A percentile compares a stretch with the other conserved stretches of the same genome.
Evolutionary conservation across 1,140 invertebrate species (phyloP).

Genomic region (Ylistrum balloti): DNA sequence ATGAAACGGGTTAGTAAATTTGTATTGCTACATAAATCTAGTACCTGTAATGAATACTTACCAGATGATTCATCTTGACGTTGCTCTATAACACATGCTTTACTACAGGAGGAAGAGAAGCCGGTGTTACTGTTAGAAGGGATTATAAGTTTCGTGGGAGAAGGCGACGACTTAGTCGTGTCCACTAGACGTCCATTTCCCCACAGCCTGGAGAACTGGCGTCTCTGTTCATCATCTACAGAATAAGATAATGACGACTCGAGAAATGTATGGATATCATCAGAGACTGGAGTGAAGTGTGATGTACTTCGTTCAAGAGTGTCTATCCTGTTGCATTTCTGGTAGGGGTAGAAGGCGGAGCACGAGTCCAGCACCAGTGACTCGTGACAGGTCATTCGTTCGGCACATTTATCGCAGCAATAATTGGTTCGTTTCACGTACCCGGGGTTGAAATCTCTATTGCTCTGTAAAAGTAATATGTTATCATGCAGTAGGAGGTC

Average conservation of each 20-base stretch:
- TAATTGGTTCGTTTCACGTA: constrained; percentile 53
- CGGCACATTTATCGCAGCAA: constrained; percentile 63
- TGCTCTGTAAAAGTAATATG: constrained; percentile 33
- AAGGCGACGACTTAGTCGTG: background rate
- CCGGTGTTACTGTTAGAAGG: background rate
- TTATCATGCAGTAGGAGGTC: background rate
- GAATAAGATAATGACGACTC: background rate
- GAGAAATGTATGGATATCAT: background rate
- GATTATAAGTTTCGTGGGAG: background rate
- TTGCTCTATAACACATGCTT: background rate
- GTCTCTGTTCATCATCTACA: background rate
- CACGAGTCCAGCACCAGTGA: background rate
- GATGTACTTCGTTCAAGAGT: background rate
- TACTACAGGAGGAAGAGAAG: background rate
- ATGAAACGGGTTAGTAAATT: too few species aligned
- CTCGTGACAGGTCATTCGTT: constrained; percentile 56
- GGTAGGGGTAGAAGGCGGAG: constrained; percentile 14
- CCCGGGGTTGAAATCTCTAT: constrained; percentile 61
- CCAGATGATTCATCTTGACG: background rate
- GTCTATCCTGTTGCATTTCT: background rate
- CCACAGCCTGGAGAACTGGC: background rate
- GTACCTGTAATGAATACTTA: background rate
- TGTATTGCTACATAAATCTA: too few species aligned
- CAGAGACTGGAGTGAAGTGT: background rate
- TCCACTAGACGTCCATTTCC: background rate